These are phyloP conservation scores for Cheilosia grossa DNA, from an alignment of 2,888 invertebrate genomes.

Conservation along the genomic window DNA sequence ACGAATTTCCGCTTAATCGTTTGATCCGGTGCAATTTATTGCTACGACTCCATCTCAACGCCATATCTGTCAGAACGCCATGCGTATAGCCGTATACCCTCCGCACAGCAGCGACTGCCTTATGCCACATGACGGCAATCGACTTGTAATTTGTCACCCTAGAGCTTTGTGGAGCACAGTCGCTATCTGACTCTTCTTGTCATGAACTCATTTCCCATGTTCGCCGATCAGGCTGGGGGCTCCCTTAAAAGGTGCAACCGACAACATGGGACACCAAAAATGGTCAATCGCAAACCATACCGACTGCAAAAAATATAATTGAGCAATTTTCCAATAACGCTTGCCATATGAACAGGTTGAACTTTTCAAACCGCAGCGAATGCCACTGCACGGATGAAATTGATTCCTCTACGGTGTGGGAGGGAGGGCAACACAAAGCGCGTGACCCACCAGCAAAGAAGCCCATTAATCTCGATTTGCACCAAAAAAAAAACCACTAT, in stretches of 20 bases:
- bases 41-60: slow-evolving; percentile 48
- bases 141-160: slow-evolving; percentile 68
- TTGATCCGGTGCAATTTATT: slow-evolving; percentile 41
- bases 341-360: slow-evolving; percentile 44
- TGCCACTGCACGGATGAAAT: slow-evolving; percentile 34
- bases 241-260: slow-evolving; percentile 48
- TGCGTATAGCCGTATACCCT: neutral
- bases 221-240: slow-evolving; percentile 1
- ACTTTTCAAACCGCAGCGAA: slow-evolving; percentile 55
- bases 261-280: slow-evolving; percentile 26
- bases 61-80: slow-evolving; percentile 49
- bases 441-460: slow-evolving; percentile 39
- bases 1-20: slow-evolving; percentile 25
- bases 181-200: slow-evolving; percentile 29
- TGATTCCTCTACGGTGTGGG: slow-evolving; percentile 25
- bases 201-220: slow-evolving; percentile 59
- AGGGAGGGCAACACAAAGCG: slow-evolving; percentile 13
- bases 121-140: slow-evolving; percentile 50
- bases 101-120: slow-evolving; percentile 10
- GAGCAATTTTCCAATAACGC: slow-evolving; percentile 58
- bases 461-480: slow-evolving; percentile 49
- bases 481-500: slow-evolving; percentile 15
- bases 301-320: slow-evolving; percentile 46
- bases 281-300: slow-evolving; percentile 29
- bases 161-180: slow-evolving; percentile 8